phyloP scores from a whole-genome alignment of 2,888 invertebrate genomes.

The Chrysolina americana region DNA sequence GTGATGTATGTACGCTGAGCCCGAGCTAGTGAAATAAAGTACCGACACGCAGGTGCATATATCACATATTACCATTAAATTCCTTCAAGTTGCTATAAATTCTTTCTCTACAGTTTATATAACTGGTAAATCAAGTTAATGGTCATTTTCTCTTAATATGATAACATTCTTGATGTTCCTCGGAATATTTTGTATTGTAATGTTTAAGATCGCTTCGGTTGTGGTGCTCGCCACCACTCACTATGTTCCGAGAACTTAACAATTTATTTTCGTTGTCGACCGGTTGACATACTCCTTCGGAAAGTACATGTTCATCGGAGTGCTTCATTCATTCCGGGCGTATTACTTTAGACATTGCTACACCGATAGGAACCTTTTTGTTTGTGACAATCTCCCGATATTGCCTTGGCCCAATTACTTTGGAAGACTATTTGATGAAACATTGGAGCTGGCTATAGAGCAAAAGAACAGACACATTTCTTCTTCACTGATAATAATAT shows the following conservation, averaged over 20 bases:
- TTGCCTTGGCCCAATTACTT: too few relatives aligned
- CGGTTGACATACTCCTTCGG: conserved; percentile 39
- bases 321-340: conserved; percentile 1
- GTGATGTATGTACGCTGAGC: conserved; percentile 34
- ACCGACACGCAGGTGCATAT: conserved; percentile 57
- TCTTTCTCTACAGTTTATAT: conserved; percentile 56
- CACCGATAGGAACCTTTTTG: neutral
- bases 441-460: too few relatives aligned
- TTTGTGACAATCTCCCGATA: neutral
- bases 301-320: conserved; percentile 22
- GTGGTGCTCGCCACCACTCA: conserved; percentile 10
- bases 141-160: conserved; percentile 61
- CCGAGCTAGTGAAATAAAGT: conserved; percentile 28
- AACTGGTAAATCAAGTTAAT: conserved; percentile 65
- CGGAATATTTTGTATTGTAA: conserved; percentile 60
- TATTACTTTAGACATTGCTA: conserved; percentile 4
- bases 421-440: too few relatives aligned
- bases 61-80: conserved; percentile 64
- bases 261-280: conserved; percentile 50
- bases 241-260: conserved; percentile 32
- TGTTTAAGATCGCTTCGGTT: conserved; percentile 43
- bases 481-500: too few relatives aligned
- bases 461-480: too few relatives aligned
- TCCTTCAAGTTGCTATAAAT: conserved; percentile 61
- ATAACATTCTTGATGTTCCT: conserved; percentile 60